Conservation (phyloP, 2,113 vertebrate genomes). For the Pan paniscus region DNA sequence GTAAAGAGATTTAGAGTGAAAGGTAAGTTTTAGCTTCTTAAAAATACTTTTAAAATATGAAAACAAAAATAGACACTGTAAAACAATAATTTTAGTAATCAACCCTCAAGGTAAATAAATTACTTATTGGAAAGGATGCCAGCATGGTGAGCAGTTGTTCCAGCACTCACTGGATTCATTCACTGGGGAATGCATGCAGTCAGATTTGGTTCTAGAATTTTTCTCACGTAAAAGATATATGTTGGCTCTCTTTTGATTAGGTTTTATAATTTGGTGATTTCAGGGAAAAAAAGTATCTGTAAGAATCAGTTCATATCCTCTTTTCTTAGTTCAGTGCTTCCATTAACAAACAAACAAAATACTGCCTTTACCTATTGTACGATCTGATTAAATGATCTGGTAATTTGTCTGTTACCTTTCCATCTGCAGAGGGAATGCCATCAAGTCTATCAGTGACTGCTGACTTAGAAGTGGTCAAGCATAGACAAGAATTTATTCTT, state of each 20-base stretch:
- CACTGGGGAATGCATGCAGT: background rate
- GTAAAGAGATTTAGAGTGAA: background rate
- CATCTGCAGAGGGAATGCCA: rapidly evolving
- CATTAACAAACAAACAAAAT: background rate
- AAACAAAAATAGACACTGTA: background rate
- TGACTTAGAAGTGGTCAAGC: background rate
- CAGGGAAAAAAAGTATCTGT: background rate
- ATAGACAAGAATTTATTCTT: background rate
- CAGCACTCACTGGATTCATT: background rate
- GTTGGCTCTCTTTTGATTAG: background rate
- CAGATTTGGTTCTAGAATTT: background rate
- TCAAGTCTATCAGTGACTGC: background rate
- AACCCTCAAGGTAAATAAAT: background rate
- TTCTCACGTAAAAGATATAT: background rate
- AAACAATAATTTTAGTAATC: background rate
- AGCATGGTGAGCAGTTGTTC: background rate
- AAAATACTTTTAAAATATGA: background rate
- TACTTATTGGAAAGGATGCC: background rate
- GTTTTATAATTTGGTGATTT: background rate
- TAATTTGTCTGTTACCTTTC: background rate
- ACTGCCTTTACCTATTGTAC: background rate
- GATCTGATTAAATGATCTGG: background rate
- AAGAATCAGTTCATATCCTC: background rate
- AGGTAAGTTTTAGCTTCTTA: background rate
- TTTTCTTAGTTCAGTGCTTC: background rate